These are phyloP conservation scores for Alethe diademata DNA, from an alignment of 2,113 vertebrate genomes.

Conservation along the genomic window DNA sequence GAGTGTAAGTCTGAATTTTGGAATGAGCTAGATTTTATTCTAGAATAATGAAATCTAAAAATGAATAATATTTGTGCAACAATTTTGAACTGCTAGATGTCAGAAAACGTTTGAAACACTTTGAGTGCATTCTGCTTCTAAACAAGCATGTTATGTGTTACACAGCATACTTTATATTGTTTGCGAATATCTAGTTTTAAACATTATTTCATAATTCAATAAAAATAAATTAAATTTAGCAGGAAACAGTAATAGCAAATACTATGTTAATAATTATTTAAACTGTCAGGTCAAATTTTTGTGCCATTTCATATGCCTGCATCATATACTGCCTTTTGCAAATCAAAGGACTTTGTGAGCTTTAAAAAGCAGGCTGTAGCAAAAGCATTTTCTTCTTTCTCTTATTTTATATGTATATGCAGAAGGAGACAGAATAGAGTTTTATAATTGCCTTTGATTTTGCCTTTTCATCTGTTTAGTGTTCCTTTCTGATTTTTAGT, in stretches of 20 bases:
- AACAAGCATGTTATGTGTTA: background rate
- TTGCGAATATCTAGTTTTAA: background rate
- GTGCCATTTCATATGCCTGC: background rate
- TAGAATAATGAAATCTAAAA: background rate
- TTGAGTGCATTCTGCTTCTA: background rate
- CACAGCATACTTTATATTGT: background rate
- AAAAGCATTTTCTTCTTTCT: background rate
- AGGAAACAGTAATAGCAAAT: background rate
- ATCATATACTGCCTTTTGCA: background rate
- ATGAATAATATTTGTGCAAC: background rate
- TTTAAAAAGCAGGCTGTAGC: background rate
- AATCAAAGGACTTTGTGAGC: background rate
- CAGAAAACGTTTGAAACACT: background rate
- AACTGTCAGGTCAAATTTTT: background rate
- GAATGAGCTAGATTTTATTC: background rate
- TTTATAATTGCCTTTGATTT: background rate
- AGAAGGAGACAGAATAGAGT: background rate
- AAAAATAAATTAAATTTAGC: background rate
- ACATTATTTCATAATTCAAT: background rate
- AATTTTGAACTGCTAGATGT: background rate
- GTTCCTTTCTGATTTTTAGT: background rate
- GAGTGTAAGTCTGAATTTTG: background rate
- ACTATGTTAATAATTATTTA: background rate
- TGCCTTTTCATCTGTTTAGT: background rate
- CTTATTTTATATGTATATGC: background rate